Evolutionary conservation across 2,113 vertebrate genomes (phyloP).

Genomic region (Pardalotus punctatus): DNA sequence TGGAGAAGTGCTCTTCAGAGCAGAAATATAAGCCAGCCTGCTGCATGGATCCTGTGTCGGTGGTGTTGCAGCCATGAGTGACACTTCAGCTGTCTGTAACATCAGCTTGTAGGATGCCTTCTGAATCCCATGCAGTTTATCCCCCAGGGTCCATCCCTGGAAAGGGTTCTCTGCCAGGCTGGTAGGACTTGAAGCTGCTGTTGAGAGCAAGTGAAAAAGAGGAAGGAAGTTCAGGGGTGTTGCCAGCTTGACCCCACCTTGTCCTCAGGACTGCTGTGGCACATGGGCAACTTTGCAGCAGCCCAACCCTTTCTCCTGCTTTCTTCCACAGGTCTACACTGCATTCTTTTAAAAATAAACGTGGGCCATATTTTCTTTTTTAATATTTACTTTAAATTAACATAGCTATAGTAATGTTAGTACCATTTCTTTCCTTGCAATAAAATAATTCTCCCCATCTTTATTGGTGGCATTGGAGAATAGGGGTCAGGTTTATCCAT

Average conservation of each 20-base stretch:
- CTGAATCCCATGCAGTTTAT: too few species aligned
- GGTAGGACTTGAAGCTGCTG: neutral
- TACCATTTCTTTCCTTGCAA: neutral
- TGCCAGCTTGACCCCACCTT: neutral
- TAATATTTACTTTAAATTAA: neutral
- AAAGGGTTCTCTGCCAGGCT: neutral
- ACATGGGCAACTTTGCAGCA: neutral
- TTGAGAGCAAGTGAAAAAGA: neutral
- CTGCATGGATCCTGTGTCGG: fast-evolving
- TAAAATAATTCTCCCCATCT: neutral
- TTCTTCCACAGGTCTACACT: fast-evolving
- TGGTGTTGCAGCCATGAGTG: neutral
- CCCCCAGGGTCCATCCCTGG: neutral
- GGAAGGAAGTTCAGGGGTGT: neutral
- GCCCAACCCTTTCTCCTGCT: neutral
- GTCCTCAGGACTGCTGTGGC: neutral
- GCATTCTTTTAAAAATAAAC: neutral
- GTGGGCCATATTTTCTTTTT: neutral
- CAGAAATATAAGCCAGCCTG: neutral
- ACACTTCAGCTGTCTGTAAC: neutral
- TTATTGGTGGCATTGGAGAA: neutral
- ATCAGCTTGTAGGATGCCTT: neutral
- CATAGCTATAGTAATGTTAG: neutral
- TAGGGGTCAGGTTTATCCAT: neutral
- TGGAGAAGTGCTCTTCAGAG: neutral